These are phyloP conservation scores for Neoitamus cyanurus DNA, from an alignment of 2,888 invertebrate species.

Conservation along the genomic window DNA sequence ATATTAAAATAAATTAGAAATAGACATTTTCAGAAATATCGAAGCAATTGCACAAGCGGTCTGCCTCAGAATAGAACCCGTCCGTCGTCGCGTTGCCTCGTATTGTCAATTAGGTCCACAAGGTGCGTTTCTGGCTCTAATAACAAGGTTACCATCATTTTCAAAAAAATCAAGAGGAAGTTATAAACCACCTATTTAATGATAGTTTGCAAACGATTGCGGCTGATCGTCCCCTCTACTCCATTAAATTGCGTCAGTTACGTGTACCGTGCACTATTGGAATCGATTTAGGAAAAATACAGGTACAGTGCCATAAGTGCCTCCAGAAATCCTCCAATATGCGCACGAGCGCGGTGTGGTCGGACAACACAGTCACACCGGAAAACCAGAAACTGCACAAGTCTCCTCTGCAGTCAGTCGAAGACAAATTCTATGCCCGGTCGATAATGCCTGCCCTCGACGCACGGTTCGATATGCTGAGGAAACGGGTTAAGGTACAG, in stretches of 20 bases:
- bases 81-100: neutral
- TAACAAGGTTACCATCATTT: conserved; percentile 26
- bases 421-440: conserved; percentile 23
- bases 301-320: neutral
- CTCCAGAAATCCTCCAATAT: neutral
- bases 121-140: neutral
- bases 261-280: conserved; percentile 40
- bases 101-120: conserved; percentile 3
- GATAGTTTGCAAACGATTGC: conserved; percentile 14
- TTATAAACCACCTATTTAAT: conserved; percentile 28
- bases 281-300: conserved; percentile 4
- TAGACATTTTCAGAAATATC: neutral
- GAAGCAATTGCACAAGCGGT: neutral
- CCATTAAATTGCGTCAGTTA: conserved; percentile 29
- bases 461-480: neutral
- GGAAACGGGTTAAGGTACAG: conserved; percentile 50
- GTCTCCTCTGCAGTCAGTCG: neutral
- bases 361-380: neutral
- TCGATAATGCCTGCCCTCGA: conserved; percentile 22
- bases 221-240: neutral
- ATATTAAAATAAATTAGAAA: neutral
- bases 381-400: conserved; percentile 39
- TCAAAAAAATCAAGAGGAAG: conserved; percentile 22
- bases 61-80: neutral
- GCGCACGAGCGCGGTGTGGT: neutral